A percentile compares a stretch with the other conserved stretches of the same genome.
Evolutionary conservation across 2,113 vertebrate species (phyloP).

Genomic region (Vanacampus margaritifer): DNA sequence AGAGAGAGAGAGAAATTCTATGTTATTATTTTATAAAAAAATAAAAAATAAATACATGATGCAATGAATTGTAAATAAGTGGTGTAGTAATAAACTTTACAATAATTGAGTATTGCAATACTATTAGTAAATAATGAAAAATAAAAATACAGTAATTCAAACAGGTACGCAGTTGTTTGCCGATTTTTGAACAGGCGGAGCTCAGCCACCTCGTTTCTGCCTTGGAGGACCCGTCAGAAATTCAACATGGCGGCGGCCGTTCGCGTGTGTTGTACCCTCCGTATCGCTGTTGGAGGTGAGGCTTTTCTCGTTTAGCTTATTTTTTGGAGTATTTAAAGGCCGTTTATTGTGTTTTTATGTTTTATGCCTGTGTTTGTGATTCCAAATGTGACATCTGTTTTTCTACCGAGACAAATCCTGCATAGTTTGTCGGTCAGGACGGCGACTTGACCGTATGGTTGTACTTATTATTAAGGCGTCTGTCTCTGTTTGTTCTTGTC

Average conservation of each 20-base stretch:
- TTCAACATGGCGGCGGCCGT: conserved; percentile 66
- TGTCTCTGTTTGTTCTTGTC: background rate
- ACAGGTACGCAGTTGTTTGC: background rate
- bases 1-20: no score
- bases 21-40: no score
- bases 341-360: background rate
- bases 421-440: background rate
- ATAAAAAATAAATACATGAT: no score
- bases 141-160: background rate
- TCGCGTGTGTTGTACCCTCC: conserved; percentile 55
- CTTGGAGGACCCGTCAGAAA: conserved; percentile 33
- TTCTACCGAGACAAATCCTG: background rate
- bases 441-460: no score
- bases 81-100: no score
- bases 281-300: conserved; percentile 52
- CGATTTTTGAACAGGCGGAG: conserved; percentile 51
- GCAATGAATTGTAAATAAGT: no score
- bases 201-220: conserved; percentile 14
- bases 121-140: background rate
- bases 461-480: background rate
- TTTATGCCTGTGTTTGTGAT: background rate
- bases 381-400: background rate
- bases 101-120: no score
- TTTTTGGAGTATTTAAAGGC: rapidly evolving
- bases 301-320: background rate